Percentiles rank a stretch among this genome's conserved stretches.
These are phyloP conservation scores for Philonicus albiceps DNA, from an alignment of 2,888 invertebrate genomes.

Conservation along the genomic window DNA sequence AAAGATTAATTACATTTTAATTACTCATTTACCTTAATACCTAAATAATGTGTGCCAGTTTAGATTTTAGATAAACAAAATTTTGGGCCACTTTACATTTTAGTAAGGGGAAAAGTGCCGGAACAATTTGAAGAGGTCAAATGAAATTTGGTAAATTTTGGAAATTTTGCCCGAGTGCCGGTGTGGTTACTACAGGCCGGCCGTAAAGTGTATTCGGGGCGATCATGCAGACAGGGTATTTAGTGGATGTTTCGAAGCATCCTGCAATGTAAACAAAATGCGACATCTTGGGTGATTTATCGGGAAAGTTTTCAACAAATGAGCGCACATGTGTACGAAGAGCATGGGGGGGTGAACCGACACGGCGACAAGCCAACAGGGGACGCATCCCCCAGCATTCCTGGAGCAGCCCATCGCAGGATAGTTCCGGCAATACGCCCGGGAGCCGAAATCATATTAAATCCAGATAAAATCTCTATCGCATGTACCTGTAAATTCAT, in stretches of 20 bases:
- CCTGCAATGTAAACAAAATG: slow-evolving; percentile 37
- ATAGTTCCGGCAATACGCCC: background rate
- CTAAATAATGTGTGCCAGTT: background rate
- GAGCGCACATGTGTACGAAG: slow-evolving; percentile 15
- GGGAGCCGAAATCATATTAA: slow-evolving; percentile 9
- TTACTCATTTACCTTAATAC: background rate
- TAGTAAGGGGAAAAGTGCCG: background rate
- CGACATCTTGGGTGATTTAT: slow-evolving; percentile 33
- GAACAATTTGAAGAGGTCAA: background rate
- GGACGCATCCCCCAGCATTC: background rate
- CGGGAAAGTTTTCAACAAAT: slow-evolving; percentile 35
- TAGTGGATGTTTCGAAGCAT: slow-evolving; percentile 9
- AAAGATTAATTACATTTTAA: background rate
- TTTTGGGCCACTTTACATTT: background rate
- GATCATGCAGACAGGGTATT: slow-evolving; percentile 18
- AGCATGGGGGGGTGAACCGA: background rate
- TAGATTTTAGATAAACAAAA: background rate
- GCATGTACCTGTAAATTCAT: background rate
- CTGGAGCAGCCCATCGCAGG: background rate
- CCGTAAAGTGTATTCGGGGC: slow-evolving; percentile 15
- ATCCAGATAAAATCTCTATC: slow-evolving; percentile 19
- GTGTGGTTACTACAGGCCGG: no score
- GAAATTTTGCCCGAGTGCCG: slow-evolving; percentile 9
- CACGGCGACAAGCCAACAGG: background rate
- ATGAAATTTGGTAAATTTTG: background rate